Base-by-base conservation (phyloP, 2,888 invertebrate species). In the Stenchaetothrips biformis region DNA sequence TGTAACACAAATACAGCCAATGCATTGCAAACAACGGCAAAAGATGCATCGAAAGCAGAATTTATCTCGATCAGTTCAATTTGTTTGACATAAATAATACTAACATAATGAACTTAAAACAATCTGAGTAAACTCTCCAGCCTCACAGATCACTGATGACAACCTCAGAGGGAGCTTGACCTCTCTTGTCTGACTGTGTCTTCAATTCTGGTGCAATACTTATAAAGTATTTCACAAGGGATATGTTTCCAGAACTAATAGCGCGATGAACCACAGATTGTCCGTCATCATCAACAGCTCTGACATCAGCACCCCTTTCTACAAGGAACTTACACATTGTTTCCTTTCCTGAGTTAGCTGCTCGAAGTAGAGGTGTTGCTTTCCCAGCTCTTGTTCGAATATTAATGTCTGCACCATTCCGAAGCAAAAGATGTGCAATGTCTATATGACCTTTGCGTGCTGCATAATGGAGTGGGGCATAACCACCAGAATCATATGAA, bases 381-480 rank as follows among this genome's bases (percentile, higher is more conserved):
- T 87, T 87, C 2, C 95, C 95, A 83, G 92, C 92, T 84, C 90
- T 91, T 11, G 97, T 97, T 81, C 88, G 87, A 59, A 92, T 91
- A 88, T 97, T 90, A 48, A 94, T 90, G 84, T 91, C 86, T 13
- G 95, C 96, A 48, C 93, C 93, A 84, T 91, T 88, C 81, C 89
- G 86, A 78, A 97, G 84, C 79, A 97, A 88, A 79, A 91, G 85
- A 84, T 90, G 88, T 85, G 95, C 96, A 80, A 94, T 90, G 79
- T 90, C 88, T 18, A 89, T 85, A 85, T 94, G 91, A 13, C 95
- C 96, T 88, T 91, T 92, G 78, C 97, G 90, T 78, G 95, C 92
- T 7, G 96, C 95, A 89, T 97, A 97, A 87, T 97, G 97, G 83
- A 97, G 87, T 11, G 96, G 94, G 37, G 94, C 94, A 85, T 96